Base-by-base conservation (phyloP, 2,113 vertebrate species). In the Sardina pilchardus region DNA sequence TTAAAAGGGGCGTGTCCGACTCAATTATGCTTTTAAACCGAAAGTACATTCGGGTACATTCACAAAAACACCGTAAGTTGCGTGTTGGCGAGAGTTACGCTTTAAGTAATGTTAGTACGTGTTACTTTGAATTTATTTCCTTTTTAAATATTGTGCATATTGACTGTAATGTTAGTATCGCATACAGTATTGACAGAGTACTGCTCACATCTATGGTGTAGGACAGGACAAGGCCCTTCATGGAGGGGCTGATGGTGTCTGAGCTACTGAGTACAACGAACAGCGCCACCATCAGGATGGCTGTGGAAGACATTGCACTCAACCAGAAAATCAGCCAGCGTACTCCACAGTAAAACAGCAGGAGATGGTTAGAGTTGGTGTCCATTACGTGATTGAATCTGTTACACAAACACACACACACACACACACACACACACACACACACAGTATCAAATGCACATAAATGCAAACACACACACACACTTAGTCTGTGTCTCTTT, bases 161-260 rank as follows among this genome's bases (percentile, higher is more conserved):
- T n/a, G n/a, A n/a, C n/a, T n/a, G n/a, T n/a, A n/a, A n/a, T n/a
- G n/a, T n/a, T n/a, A n/a, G n/a, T n/a, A n/a, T n/a, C n/a, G n/a
- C n/a, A n/a, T n/a, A n/a, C n/a, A n/a, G n/a, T n/a, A n/a, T n/a
- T n/a, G n/a, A n/a, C n/a, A n/a, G n/a, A n/a, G n/a, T n/a, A n/a
- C n/a, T n/a, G n/a, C n/a, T 86, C 90, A 94, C 96, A 95, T 97
- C 95, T 85, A 94, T 95, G 36, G 95, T 95, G 78, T 96, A 97
- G 59, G 95, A 93, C 81, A 96, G 43, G 0, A 94, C 95, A 89
- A 97, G 91, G 86, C 95, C 96, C 90, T 96, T 97, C 75, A 93
- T 86, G 10, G 96, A 81, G 17, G 94, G 83, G 30, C 82, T 92
- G 84, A 96, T 88, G 0, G 89, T 26, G 0, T 89, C 88, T 34